Evolutionary conservation across 2,113 vertebrate species (phyloP).

Genomic region (Cavia aperea): DNA sequence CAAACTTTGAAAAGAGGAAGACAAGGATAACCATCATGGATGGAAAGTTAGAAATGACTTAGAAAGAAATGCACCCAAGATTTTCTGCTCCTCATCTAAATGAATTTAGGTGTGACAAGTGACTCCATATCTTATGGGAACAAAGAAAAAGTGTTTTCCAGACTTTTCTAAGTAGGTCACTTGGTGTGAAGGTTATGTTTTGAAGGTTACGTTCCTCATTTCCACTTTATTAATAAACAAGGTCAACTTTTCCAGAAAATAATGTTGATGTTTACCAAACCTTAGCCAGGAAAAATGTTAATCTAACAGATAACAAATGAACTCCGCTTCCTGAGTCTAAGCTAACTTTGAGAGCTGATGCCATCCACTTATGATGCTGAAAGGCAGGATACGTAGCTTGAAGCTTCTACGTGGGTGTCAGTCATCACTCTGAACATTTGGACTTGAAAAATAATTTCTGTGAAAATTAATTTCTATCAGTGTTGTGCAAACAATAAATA

Average conservation of each 20-base stretch:
- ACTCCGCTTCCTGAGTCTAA: not conserved
- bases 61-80: not conserved
- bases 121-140: not conserved
- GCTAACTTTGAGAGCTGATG: not conserved
- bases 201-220: not conserved
- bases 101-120: not conserved
- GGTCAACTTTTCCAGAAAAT: not conserved
- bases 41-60: not conserved
- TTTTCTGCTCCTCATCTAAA: not conserved
- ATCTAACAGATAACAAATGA: not conserved
- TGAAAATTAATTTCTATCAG: not conserved
- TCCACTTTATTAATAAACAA: not conserved
- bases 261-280: not conserved
- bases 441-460: not conserved
- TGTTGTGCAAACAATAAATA: not conserved
- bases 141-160: not conserved
- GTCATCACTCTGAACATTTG: not conserved
- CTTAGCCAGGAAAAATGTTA: not conserved
- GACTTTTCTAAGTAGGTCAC: not conserved
- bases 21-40: not conserved
- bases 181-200: not conserved
- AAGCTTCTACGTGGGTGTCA: not conserved
- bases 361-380: not conserved
- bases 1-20: conserved; percentile 31
- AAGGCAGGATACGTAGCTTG: not conserved